phyloP scores from a whole-genome alignment of 2,797 vertebrate genomes.

The Enteromius radiatus region DNA sequence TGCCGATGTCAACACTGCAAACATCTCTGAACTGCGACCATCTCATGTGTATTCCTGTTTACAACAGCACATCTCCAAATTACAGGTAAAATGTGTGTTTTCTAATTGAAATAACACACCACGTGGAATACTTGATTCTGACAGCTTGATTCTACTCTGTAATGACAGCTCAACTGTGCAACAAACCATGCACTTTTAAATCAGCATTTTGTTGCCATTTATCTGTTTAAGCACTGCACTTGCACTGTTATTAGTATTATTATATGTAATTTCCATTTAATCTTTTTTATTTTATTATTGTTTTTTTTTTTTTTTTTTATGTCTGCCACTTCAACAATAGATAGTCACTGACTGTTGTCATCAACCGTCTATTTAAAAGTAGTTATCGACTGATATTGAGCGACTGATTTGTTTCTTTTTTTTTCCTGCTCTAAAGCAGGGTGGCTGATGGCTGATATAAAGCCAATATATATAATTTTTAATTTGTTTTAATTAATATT shows the following conservation, averaged over 20 bases:
- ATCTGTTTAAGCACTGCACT: neutral
- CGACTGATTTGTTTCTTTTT: too few species aligned
- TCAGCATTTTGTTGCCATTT: neutral
- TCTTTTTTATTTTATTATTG: too few species aligned
- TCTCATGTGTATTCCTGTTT: slow-evolving; percentile 80
- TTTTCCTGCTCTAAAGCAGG: too few species aligned
- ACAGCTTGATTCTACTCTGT: too few species aligned
- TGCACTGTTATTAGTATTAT: neutral
- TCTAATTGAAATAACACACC: neutral
- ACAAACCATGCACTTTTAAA: neutral
- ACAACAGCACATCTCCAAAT: slow-evolving; percentile 86
- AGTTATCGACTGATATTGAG: too few species aligned
- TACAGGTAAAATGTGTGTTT: slow-evolving; percentile 82
- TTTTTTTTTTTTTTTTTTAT: too few species aligned
- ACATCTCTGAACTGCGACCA: slow-evolving; percentile 75
- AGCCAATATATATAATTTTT: neutral
- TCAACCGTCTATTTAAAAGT: too few species aligned
- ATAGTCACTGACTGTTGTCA: too few species aligned
- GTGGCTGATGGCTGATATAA: too few species aligned
- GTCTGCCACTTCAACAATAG: too few species aligned
- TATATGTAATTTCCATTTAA: too few species aligned
- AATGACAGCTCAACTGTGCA: neutral
- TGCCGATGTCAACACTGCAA: slow-evolving; percentile 79
- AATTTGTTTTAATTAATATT: too few species aligned
- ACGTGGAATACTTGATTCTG: neutral